Percentiles rank a stretch among this genome's conserved stretches.
These are phyloP conservation scores for Tangara arthus DNA, from an alignment of 2,797 vertebrate species.

Conservation along the genomic window DNA sequence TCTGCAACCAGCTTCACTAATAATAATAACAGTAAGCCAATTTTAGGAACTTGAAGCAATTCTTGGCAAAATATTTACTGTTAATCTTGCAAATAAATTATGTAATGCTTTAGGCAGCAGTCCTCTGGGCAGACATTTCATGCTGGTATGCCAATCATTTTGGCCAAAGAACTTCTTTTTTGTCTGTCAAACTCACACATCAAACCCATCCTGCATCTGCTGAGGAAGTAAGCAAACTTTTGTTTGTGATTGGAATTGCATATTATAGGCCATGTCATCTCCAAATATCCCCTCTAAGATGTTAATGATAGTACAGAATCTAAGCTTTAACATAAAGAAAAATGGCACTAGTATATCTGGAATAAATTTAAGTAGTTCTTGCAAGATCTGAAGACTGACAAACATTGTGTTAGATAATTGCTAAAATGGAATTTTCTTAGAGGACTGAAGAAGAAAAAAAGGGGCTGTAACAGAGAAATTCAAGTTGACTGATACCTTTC, in stretches of 20 bases:
- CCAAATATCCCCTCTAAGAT: neutral
- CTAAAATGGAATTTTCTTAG: neutral
- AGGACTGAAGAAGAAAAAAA: neutral
- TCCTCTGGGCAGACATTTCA: neutral
- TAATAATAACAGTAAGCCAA: neutral
- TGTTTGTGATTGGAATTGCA: neutral
- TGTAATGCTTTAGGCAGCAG: neutral
- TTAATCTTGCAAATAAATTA: neutral
- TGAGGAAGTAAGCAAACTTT: neutral
- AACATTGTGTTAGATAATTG: neutral
- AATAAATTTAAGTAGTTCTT: neutral
- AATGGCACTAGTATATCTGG: neutral
- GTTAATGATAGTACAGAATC: neutral
- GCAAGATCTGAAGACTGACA: neutral
- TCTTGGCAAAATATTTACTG: neutral
- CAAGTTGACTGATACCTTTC: neutral
- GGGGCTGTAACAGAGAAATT: neutral
- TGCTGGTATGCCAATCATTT: rapidly evolving
- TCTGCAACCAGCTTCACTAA: neutral
- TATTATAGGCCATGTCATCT: neutral
- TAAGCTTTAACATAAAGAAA: neutral
- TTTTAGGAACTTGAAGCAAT: neutral
- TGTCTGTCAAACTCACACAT: neutral
- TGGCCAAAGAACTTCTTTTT: neutral
- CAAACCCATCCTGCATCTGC: neutral